phyloP scores from a whole-genome alignment of 2,888 invertebrate genomes.

The Orthonychiurus folsomi region DNA sequence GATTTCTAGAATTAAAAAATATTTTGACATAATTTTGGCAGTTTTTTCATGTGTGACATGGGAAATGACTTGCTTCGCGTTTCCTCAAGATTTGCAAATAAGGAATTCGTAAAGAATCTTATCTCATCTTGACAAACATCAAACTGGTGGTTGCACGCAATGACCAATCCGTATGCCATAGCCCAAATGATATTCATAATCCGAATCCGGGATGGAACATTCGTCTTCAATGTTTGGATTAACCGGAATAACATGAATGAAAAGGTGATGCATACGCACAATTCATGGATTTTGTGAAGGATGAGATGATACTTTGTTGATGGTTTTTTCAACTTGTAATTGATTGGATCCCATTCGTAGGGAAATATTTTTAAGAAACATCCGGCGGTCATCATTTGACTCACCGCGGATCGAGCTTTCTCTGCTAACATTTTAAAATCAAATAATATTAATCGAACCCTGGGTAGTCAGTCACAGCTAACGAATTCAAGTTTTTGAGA shows the following conservation, averaged over 20 bases:
- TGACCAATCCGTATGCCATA: slow-evolving; percentile 2
- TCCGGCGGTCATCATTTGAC: not conserved
- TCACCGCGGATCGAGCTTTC: not conserved
- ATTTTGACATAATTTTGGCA: not conserved
- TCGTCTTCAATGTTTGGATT: not conserved
- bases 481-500: no score
- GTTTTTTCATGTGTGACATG: not conserved
- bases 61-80: not conserved
- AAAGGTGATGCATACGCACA: not conserved
- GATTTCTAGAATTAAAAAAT: no score
- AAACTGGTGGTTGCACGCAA: slow-evolving; percentile 1
- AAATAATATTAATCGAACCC: no score
- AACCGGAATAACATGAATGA: slow-evolving; percentile 1
- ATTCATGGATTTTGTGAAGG: not conserved
- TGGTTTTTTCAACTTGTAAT: not conserved
- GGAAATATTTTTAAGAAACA: slow-evolving; percentile 11
- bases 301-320: not conserved
- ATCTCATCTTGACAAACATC: not conserved
- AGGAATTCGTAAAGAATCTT: slow-evolving; percentile 2
- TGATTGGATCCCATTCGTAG: slow-evolving; percentile 8
- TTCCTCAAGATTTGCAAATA: not conserved
- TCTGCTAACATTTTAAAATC: slow-evolving; percentile 12
- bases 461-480: no score
- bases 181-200: slow-evolving; percentile 11
- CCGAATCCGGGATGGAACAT: slow-evolving; percentile 1